A percentile compares a stretch with the other conserved stretches of the same genome.
phyloP scores from a whole-genome alignment of 2,888 invertebrate species.

The Agrypnus murinus region DNA sequence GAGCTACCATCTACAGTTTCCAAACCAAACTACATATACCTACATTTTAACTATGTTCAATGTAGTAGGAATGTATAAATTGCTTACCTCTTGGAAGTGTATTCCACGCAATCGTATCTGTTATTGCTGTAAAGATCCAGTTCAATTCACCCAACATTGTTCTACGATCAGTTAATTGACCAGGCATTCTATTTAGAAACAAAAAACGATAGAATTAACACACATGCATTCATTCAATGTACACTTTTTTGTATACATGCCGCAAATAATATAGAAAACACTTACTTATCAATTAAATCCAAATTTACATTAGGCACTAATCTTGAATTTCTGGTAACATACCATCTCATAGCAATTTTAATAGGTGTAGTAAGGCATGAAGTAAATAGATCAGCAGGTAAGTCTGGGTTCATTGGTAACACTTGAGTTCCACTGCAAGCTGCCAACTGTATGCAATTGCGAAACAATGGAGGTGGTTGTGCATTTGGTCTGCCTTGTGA shows the following conservation, averaged over 20 bases:
- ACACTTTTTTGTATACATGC: neutral
- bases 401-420: slow-evolving; percentile 96
- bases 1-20: too few relatives aligned
- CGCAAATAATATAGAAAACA: slow-evolving; percentile 44
- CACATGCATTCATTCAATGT: slow-evolving; percentile 1
- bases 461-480: slow-evolving; percentile 77
- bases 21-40: too few relatives aligned
- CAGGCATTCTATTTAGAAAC: slow-evolving; percentile 85
- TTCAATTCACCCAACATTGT: slow-evolving; percentile 99
- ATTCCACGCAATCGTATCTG: slow-evolving; percentile 99
- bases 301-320: slow-evolving; percentile 87
- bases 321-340: slow-evolving; percentile 89
- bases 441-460: slow-evolving; percentile 96
- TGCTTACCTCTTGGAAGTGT: slow-evolving; percentile 86
- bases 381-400: slow-evolving; percentile 98
- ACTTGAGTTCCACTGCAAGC: slow-evolving; percentile 96
- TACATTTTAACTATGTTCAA: too few relatives aligned
- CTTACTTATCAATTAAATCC: slow-evolving; percentile 93
- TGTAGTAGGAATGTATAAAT: too few relatives aligned
- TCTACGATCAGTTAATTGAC: slow-evolving; percentile 93
- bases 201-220: too few relatives aligned
- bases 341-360: slow-evolving; percentile 96
- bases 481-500: slow-evolving; percentile 36
- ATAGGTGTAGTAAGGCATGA: slow-evolving; percentile 99
- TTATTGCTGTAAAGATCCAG: slow-evolving; percentile 99